Percentiles rank a stretch among this genome's conserved stretches.
Conservation (phyloP, 2,113 vertebrate genomes). For the Ctenodactylus gundi region DNA sequence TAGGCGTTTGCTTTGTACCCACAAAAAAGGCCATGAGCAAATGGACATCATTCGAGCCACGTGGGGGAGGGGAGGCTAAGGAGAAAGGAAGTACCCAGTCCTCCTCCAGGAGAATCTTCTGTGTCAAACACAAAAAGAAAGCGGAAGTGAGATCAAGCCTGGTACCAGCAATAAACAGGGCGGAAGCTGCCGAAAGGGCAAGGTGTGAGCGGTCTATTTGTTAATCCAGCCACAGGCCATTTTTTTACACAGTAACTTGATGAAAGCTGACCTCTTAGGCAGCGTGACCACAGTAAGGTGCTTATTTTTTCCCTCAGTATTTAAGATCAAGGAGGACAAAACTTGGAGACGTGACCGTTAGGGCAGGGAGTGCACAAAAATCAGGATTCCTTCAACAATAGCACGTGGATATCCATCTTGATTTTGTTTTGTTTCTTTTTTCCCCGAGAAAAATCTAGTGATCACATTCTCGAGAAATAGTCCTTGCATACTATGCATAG, state of each 20-base stretch:
- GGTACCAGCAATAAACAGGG: not conserved
- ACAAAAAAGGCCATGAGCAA: slow-evolving; percentile 6
- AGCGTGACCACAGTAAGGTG: not conserved
- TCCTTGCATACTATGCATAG: not conserved
- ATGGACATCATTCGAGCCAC: not conserved
- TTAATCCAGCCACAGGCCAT: not conserved
- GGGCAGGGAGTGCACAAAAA: not conserved
- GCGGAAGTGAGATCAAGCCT: not conserved
- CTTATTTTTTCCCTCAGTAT: not conserved
- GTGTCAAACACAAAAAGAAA: not conserved
- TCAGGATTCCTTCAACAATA: not conserved
- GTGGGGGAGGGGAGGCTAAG: fast-evolving
- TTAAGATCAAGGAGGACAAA: not conserved
- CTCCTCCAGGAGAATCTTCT: not conserved
- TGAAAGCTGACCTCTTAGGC: slow-evolving; percentile 29
- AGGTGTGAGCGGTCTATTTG: not conserved
- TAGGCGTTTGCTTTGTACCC: slow-evolving; percentile 8
- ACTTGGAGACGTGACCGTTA: not conserved
- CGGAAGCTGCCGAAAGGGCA: not conserved
- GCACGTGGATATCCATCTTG: not conserved
- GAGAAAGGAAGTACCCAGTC: not conserved
- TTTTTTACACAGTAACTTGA: slow-evolving; percentile 22
- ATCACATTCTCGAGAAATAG: slow-evolving; percentile 7
- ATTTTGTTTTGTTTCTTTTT: not conserved
- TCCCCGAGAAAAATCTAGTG: not conserved